Conservation (phyloP, 2,113 vertebrate genomes). For the Pollimyrus isidori region DNA sequence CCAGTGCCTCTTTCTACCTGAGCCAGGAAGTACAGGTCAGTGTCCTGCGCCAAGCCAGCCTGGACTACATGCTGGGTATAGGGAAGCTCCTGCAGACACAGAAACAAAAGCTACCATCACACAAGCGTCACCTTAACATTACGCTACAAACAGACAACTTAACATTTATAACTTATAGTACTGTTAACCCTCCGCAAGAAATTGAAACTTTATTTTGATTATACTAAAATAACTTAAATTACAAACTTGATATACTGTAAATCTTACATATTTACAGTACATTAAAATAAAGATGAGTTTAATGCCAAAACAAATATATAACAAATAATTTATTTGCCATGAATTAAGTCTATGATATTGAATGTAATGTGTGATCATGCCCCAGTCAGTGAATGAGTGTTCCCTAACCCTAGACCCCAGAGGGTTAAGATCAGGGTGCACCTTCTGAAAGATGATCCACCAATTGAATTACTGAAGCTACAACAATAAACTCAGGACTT, state of each 20-base stretch:
- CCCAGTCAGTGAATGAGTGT: too few relatives aligned
- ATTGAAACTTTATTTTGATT: too few relatives aligned
- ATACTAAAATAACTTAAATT: too few relatives aligned
- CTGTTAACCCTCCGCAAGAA: too few relatives aligned
- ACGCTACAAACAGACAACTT: not conserved
- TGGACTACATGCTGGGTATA: constrained; percentile 78
- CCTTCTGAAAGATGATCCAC: not conserved
- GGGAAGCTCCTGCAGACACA: constrained; percentile 63
- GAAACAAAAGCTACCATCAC: not conserved
- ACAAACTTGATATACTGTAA: too few relatives aligned
- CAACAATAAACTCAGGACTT: constrained; percentile 22
- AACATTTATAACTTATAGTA: not conserved
- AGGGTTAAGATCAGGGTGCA: not conserved
- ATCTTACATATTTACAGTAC: too few relatives aligned
- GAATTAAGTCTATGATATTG: too few relatives aligned
- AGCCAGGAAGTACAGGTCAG: constrained; percentile 81
- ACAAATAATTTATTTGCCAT: too few relatives aligned
- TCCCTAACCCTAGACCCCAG: too few relatives aligned
- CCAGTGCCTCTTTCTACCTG: constrained; percentile 90
- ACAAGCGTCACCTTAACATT: not conserved
- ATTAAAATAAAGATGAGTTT: too few relatives aligned
- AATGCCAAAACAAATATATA: too few relatives aligned
- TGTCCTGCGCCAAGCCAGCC: constrained; percentile 75
- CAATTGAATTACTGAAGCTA: not conserved
- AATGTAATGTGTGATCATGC: too few relatives aligned